Conservation (phyloP, 2,113 vertebrate genomes). For the Rallus limicola region DNA sequence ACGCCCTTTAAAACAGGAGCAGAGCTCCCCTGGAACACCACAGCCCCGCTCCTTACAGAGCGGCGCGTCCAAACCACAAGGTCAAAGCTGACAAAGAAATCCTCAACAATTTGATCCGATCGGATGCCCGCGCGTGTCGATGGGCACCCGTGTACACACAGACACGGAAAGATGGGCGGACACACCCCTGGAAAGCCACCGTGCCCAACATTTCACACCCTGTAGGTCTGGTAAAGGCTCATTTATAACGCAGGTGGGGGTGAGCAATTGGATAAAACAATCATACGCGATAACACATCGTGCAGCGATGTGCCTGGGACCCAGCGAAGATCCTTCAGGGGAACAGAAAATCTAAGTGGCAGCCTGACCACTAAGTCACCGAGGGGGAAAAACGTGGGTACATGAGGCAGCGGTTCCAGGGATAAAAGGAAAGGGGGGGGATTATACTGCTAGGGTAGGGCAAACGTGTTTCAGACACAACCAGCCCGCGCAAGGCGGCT, state of each 20-base stretch:
- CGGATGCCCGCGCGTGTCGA: not conserved
- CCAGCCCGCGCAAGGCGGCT: not conserved
- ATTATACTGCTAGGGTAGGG: not conserved
- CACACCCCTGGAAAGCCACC: conserved; percentile 56
- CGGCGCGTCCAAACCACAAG: not conserved
- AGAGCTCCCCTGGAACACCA: not conserved
- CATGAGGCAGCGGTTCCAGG: not conserved
- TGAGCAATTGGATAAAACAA: not conserved
- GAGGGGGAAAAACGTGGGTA: not conserved
- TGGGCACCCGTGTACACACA: too few species aligned
- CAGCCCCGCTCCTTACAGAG: not conserved
- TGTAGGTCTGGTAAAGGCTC: not conserved
- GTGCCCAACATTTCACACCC: not conserved
- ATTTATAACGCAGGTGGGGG: not conserved
- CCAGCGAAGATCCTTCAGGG: fast-evolving
- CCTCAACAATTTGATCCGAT: not conserved
- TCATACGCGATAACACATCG: not conserved
- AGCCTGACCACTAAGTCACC: not conserved
- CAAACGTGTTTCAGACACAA: not conserved
- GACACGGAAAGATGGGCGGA: not conserved
- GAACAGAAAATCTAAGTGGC: not conserved
- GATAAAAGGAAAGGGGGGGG: too few species aligned
- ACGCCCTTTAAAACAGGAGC: not conserved
- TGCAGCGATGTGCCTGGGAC: not conserved
- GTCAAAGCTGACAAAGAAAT: conserved; percentile 58